A percentile compares a stretch with the other conserved stretches of the same genome.
phyloP scores from a whole-genome alignment of 2,888 invertebrate species.

The Orthosia cruda region DNA sequence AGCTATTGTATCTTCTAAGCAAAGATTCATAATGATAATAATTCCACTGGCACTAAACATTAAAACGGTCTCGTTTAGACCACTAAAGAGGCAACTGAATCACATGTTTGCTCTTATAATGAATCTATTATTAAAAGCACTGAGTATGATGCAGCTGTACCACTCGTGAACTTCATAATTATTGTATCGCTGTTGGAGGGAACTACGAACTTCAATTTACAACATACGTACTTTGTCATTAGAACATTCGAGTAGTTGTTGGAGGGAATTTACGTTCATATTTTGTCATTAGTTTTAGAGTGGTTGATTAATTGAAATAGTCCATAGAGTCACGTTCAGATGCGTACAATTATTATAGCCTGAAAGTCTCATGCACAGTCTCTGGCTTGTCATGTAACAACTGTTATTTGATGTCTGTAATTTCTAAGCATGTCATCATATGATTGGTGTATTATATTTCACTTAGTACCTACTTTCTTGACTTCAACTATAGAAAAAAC shows the following conservation, averaged over 20 bases:
- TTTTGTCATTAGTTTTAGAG: conserved; percentile 8
- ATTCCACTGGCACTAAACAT: neutral
- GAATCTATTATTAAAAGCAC: conserved; percentile 37
- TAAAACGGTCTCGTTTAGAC: conserved; percentile 16
- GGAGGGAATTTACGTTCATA: neutral
- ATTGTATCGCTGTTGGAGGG: neutral
- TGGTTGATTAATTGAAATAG: conserved; percentile 3
- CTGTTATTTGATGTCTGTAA: neutral
- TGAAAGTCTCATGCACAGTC: too few species aligned
- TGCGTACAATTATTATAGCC: neutral
- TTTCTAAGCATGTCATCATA: neutral
- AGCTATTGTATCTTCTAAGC: neutral
- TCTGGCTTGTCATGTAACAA: neutral
- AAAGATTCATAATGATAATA: conserved; percentile 8
- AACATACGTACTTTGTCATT: conserved; percentile 7
- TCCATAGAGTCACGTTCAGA: conserved; percentile 2
- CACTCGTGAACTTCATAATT: conserved; percentile 6
- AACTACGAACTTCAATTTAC: neutral
- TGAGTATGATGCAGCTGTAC: conserved; percentile 18
- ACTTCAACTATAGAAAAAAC: neutral
- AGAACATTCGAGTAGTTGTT: too few species aligned
- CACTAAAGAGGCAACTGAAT: conserved; percentile 15
- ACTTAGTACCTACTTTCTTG: too few species aligned
- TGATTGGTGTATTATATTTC: neutral
- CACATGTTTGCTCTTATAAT: conserved; percentile 32